Base-by-base conservation (phyloP, 2,797 vertebrate genomes). In the Naso thynnoides region DNA sequence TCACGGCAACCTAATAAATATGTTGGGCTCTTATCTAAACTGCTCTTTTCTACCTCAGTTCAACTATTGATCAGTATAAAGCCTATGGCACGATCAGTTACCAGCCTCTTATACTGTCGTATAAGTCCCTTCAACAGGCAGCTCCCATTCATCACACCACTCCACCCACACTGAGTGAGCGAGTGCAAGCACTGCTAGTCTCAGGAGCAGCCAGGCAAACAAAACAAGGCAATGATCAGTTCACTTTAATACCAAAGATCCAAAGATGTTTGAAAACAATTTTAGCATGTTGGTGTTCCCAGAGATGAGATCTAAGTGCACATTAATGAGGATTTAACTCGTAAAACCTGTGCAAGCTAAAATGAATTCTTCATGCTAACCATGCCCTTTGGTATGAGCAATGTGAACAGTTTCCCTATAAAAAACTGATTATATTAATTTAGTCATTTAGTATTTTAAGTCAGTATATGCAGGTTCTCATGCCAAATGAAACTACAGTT, bases 11-110 rank as follows among this genome's bases (percentile, higher is more conserved):
- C 50, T 16, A 65, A 38, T 55, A 64, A 62, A 41, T 26, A 44
- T 2, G 0, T 0, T 21, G n/a, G 18, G 29, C 15, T 21, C 59
- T 76, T 60, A 47, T 56, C 67, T 54, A 24, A 62, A 73, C 38
- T 39, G 48, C 23, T 48, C 19, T 47, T 59, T 76, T 18, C 9
- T 62, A 41, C 53, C 67, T 76, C 3, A 4, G 31, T 67, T 85
- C 23, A 52, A 44, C 38, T 60, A 70, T 55, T 73, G 69, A 80
- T 81, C 55, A 70, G 36, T 48, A 21, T n/a, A 48, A 68, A 66
- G 39, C 1, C 42, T 11, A 31, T 18, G 1, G 9, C 55, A 44
- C 29, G 67, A 78, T 78, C 26, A 63, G 58, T 74, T 62, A 69
- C 50, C 23, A 0, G 44, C 1, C 24, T 58, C 49, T 48, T 64